Evolutionary conservation across 2,113 vertebrate genomes (phyloP).

Genomic region (Aspiorhynchus laticeps): DNA sequence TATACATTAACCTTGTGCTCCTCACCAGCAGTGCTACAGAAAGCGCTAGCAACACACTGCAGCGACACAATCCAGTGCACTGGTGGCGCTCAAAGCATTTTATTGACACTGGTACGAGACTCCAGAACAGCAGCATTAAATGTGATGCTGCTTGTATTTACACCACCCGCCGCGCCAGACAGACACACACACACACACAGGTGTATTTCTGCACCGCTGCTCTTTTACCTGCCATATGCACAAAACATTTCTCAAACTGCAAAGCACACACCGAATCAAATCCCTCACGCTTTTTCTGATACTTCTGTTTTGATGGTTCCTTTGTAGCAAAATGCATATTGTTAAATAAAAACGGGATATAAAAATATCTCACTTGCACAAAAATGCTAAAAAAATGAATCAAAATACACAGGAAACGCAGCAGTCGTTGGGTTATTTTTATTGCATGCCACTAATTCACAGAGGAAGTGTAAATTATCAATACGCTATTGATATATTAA

Average conservation of each 20-base stretch:
- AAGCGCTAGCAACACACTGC: neutral
- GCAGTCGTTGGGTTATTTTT: neutral
- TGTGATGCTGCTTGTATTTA: constrained; percentile 7
- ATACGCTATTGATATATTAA: neutral
- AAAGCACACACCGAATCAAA: neutral
- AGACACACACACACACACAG: neutral
- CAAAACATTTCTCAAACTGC: neutral
- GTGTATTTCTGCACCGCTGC: neutral
- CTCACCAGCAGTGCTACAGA: neutral
- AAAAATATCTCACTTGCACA: neutral
- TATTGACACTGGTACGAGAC: neutral
- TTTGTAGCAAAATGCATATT: neutral
- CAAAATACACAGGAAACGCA: neutral
- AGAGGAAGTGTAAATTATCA: neutral
- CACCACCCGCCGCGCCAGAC: neutral
- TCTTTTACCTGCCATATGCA: neutral
- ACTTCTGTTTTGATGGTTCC: too few species aligned
- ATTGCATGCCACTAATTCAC: neutral
- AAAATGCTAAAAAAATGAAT: neutral
- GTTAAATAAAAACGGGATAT: too few species aligned
- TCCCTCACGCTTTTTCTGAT: neutral
- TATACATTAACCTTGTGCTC: neutral
- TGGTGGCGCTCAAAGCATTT: constrained; percentile 1
- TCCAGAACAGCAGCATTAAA: neutral
- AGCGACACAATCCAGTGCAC: neutral